A percentile compares a stretch with the other conserved stretches of the same genome.
Conservation (phyloP, 2,797 vertebrate species). For the Enteromius trimaculatus region DNA sequence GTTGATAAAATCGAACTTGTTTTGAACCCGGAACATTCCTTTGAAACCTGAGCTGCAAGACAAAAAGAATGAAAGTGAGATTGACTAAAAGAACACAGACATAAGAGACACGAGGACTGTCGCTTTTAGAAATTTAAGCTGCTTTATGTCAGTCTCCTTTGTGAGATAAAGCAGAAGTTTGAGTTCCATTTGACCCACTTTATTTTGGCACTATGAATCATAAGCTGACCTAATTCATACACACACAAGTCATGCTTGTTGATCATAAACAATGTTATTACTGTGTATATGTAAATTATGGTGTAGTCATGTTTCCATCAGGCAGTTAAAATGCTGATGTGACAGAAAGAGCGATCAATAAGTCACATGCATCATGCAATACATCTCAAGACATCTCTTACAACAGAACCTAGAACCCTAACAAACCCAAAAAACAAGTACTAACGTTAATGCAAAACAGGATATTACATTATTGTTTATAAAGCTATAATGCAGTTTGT, state of each 20-base stretch:
- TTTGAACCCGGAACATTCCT: neutral
- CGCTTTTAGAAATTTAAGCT: neutral
- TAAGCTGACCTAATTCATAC: neutral
- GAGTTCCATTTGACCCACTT: constrained; percentile 9
- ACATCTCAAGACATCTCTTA: neutral
- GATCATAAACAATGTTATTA: neutral
- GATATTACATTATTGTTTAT: neutral
- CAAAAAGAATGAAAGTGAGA: neutral
- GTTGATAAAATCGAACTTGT: neutral
- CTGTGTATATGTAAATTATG: neutral
- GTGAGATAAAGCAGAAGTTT: neutral
- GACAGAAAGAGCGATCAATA: neutral
- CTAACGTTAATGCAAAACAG: neutral
- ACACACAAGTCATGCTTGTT: constrained; percentile 3
- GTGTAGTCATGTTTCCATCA: neutral
- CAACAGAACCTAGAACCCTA: neutral
- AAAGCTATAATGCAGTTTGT: neutral
- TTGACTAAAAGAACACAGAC: neutral
- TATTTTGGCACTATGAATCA: constrained; percentile 18
- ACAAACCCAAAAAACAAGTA: neutral
- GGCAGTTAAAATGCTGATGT: neutral
- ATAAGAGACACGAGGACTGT: neutral
- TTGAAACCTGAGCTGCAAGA: neutral
- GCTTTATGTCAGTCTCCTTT: neutral
- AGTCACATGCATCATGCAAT: neutral